Evolutionary conservation across 35 echinoderm and acorn worm species (phyloP), one percentile per base, ranked within the genome.

Genomic region (Apostichopus parvimensis): DNA sequence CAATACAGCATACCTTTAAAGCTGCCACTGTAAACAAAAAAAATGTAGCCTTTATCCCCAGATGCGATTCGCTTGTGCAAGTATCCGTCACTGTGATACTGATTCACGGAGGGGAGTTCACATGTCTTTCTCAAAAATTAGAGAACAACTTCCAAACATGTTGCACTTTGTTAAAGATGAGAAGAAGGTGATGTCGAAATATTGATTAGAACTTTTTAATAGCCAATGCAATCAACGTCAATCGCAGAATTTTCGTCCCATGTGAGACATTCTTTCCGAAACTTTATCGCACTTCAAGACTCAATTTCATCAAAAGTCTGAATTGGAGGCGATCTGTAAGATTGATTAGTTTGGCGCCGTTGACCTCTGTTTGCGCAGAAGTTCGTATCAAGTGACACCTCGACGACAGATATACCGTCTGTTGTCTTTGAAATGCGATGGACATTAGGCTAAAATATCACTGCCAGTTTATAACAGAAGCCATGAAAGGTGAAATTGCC

Each of bases 271-370:
- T 75, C 71, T 24, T 61, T 75, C 17, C 0, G 6, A 18, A 75
- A 22, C 6, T 24, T 75, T 18, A 75, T 75, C 71, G 14, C 71
- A 22, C 71, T 75, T 75, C 71, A 20, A 11, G 71, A 20, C 17
- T 75, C 71, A 22, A 75, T 75, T 75, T 75, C 71, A 18, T 75
- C 71, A 75, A 20, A 75, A 75, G 17, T 75, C 21, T 75, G 7
- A 21, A 20, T 75, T 75, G 71, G 71, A 75, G 12, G 71, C 58
- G 58, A 61, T 61, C 58, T 61, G 58, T 12, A 12, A 20, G 71
- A 75, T 75, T 75, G 71, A 75, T 75, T 75, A 75, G 20, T 75
- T 75, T 22, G 71, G 71, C 71, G 71, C 71, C 71, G 71, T 75
- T 75, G 71, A 75, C 71, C 71, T 75, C 71, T 75, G 71, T 75